Evolutionary conservation across 2,113 vertebrate genomes (phyloP), one percentile per base, ranked within the genome.

Genomic region (Leptocoma aspasia): DNA sequence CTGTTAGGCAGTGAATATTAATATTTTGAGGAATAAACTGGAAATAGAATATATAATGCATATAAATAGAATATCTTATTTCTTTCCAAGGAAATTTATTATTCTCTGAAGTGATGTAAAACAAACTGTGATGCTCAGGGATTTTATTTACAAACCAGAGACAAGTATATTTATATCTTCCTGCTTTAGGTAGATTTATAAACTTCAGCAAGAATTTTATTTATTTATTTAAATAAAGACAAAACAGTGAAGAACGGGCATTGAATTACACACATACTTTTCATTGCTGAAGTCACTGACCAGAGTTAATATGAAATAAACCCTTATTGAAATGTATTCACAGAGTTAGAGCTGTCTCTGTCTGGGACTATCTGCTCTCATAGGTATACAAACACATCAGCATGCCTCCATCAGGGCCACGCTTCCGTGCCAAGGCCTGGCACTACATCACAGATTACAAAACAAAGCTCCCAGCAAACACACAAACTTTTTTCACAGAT

Each of bases 321-420:
- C 33, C 68, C 92, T 79, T 90, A 83, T 69, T 91, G 84, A 94
- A 93, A 83, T 64, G 56, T 33, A 90, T 87, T 95, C 82, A 94
- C 39, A 77, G 70, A 75, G 49, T 45, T 69, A 52, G 53, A 81
- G 91, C 76, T 90, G 71, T 92, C 66, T 91, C 70, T 89, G 54
- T 52, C 92, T 95, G 84, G 68, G 35, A 66, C 91, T 77, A 64
- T 83, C 71, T 72, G 47, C 78, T 90, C 56, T 89, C 91, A 24
- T 68, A 94, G 89, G 94, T 94, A 47, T 18, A 89, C 44, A 95
- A 97, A 94, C 84, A 92, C 44, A 92, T 54, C 75, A 82, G 90
- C 81, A 50, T 78, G 78, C 73, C 89, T 81, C 65, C 64, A 64
- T 14, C 72, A 79, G 52, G 81, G 78, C 39, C 39, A 27, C 5